Evolutionary conservation across 2,113 vertebrate genomes (phyloP), one percentile per base, ranked within the genome.

Genomic region (Oxygymnocypris stewartii): DNA sequence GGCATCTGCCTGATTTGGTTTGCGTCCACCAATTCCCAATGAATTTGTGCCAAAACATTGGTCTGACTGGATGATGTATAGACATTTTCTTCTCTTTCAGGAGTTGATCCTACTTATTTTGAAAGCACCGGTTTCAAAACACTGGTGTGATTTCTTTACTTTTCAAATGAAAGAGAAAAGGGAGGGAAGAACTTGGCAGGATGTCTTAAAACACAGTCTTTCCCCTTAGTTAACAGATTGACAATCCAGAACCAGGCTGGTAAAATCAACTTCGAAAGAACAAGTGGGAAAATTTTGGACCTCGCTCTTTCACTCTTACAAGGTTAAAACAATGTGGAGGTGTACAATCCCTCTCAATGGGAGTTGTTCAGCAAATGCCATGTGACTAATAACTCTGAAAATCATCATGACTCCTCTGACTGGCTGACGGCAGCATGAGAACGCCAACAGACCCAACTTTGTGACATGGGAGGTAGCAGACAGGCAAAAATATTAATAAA

Each of bases 201-300:
- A 35, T 28, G 31, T 47, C 76, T 79, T 82, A 82, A 76, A 87
- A 82, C 57, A 54, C 59, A 51, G 49, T 61, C 69, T 73, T 54
- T 20, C n/a, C 20, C 49, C 61, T 83, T 84, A 74, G 47, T 77
- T 61, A 86, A 65, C 69, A 54, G 63, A 42, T n/a, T 82, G 23
- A 42, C 42, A 79, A 75, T 49, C 54, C 23, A 9, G 28, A 49
- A 82, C 51, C 40, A 25, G 47, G 74, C 37, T 35, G 16, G 42
- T 8, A 81, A 86, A 85, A 71, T 67, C 20, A 79, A 37, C 37
- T 37, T 37, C 4, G 4, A 37, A 37, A 37, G 37, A 37, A 4
- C 37, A 37, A 37, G 37, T 37, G 37, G 37, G 5, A 37, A 37
- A 37, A 37, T 37, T 4, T 5, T 37, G 37, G 37, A 37, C 5